A percentile compares a stretch with the other conserved stretches of the same genome.
Conservation (phyloP, 2,797 vertebrate species). For the Pipistrellus pipistrellus region DNA sequence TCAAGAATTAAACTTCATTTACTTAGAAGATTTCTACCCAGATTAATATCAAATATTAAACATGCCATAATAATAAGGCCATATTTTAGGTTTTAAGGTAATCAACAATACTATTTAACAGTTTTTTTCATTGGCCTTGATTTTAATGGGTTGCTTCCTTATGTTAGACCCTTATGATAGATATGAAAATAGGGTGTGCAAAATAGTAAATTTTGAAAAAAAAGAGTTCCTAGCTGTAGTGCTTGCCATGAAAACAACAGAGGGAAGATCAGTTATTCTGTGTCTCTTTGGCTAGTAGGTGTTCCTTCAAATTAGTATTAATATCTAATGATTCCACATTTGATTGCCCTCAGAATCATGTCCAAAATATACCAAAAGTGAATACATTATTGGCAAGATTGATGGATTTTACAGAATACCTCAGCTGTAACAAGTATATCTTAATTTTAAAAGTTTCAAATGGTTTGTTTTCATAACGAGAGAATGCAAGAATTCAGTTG, state of each 20-base stretch:
- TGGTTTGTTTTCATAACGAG: constrained; percentile 20
- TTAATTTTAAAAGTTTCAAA: constrained; percentile 48
- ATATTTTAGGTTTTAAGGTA: constrained; percentile 12
- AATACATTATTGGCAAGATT: constrained; percentile 7
- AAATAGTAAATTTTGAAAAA: not conserved
- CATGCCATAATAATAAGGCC: not conserved
- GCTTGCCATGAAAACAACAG: not conserved
- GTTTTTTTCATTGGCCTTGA: not conserved
- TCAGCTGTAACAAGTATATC: not conserved
- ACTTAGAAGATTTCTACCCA: not conserved
- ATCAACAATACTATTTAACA: not conserved
- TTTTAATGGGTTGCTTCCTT: constrained; percentile 9
- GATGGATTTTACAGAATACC: not conserved
- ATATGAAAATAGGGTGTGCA: not conserved
- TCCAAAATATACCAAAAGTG: not conserved
- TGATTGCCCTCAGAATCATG: not conserved
- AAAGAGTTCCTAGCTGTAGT: not conserved
- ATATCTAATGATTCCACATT: constrained; percentile 22
- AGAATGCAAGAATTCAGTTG: constrained; percentile 22
- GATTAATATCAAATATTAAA: not conserved
- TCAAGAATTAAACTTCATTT: not conserved
- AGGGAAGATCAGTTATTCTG: not conserved
- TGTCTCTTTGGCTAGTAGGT: not conserved
- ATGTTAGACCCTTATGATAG: not conserved
- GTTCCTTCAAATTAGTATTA: constrained; percentile 40